Conservation (phyloP, 2,113 vertebrate species). For the Marcusenius ussheri region DNA sequence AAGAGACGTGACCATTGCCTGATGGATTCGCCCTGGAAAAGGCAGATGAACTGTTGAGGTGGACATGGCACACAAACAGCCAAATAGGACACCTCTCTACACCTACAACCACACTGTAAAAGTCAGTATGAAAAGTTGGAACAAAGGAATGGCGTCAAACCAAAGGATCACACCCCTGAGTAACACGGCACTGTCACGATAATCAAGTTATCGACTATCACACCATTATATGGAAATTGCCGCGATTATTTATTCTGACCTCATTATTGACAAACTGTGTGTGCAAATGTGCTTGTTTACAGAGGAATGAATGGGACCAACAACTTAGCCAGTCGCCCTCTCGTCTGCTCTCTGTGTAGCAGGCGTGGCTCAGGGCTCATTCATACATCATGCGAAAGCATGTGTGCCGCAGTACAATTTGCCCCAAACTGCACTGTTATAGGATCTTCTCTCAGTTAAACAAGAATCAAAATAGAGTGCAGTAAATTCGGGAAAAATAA, state of each 20-base stretch:
- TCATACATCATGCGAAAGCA: too few species aligned
- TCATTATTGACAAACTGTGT: not conserved
- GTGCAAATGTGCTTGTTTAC: too few species aligned
- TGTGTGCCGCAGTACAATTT: too few species aligned
- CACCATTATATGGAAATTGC: not conserved
- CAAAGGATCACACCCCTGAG: not conserved
- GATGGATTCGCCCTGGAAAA: conserved; percentile 78
- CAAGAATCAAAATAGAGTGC: too few species aligned
- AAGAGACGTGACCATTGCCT: conserved; percentile 94
- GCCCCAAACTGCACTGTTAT: too few species aligned
- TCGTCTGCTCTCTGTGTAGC: not conserved
- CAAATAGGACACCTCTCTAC: not conserved
- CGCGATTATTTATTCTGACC: not conserved
- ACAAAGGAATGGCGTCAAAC: not conserved
- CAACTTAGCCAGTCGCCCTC: not conserved
- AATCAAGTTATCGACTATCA: not conserved
- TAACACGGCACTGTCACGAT: not conserved
- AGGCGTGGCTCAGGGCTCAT: too few species aligned
- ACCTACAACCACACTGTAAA: not conserved
- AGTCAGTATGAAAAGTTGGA: not conserved
- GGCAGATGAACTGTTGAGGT: not conserved
- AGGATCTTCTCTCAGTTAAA: too few species aligned
- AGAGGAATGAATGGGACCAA: not conserved
- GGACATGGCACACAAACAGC: not conserved
- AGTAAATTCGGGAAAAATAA: too few species aligned